Evolutionary conservation across 2,797 vertebrate species (phyloP).

Genomic region (Limosa lapponica): DNA sequence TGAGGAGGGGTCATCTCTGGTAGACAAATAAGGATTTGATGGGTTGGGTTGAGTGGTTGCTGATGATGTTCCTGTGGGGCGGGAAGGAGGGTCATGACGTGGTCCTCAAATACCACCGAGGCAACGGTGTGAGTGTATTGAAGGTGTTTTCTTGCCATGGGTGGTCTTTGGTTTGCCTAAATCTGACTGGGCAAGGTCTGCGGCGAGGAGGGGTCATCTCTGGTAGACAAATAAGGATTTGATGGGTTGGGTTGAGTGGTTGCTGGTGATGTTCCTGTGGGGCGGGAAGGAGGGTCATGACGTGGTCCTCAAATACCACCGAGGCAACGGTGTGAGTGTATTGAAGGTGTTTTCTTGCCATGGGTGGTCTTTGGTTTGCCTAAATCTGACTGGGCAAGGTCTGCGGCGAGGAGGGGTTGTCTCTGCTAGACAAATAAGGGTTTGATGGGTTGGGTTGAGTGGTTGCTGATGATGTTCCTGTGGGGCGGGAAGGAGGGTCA

Average conservation of each 20-base stretch:
- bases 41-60: not conserved
- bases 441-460: not conserved
- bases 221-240: too few relatives aligned
- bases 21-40: not conserved
- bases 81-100: not conserved
- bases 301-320: too few relatives aligned
- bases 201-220: not conserved
- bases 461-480: fast-evolving
- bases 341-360: too few relatives aligned
- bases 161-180: not conserved
- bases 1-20: too few relatives aligned
- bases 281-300: too few relatives aligned
- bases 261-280: too few relatives aligned
- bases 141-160: not conserved
- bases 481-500: not conserved
- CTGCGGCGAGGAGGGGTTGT: too few relatives aligned
- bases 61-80: fast-evolving
- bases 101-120: not conserved
- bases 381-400: too few relatives aligned
- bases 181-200: not conserved
- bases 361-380: too few relatives aligned
- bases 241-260: too few relatives aligned
- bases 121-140: fast-evolving
- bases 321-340: too few relatives aligned
- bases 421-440: not conserved